These are phyloP conservation scores for Leptinotarsa lineolata DNA, from an alignment of 1,140 invertebrate genomes.

Conservation along the genomic window DNA sequence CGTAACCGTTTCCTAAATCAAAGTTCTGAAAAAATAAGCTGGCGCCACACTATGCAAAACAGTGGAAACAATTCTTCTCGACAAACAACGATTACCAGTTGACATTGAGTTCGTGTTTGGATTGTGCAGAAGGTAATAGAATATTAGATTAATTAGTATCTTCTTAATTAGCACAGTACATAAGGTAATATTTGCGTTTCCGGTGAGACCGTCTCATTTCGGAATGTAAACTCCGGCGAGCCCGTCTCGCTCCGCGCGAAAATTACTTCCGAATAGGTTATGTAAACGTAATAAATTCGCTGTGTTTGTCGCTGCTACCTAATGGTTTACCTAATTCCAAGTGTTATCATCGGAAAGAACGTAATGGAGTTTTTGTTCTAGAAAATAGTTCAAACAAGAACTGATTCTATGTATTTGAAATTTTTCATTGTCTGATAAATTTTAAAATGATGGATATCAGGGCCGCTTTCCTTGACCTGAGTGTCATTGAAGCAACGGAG, in stretches of 20 bases:
- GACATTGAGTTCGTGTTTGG: conserved; percentile 6
- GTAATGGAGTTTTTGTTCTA: neutral
- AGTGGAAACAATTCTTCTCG: conserved; percentile 1
- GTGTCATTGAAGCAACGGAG: no score
- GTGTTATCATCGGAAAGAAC: neutral
- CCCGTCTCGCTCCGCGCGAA: conserved; percentile 20
- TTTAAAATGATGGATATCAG: no score
- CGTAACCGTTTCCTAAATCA: no score
- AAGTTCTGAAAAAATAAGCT: no score
- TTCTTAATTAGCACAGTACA: conserved; percentile 47
- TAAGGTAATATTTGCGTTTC: conserved; percentile 48
- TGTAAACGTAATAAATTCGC: conserved; percentile 34
- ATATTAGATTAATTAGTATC: conserved; percentile 48
- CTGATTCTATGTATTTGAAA: no score
- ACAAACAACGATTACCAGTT: neutral
- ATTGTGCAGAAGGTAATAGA: conserved; percentile 38
- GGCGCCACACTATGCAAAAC: neutral
- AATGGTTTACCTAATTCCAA: conserved; percentile 17
- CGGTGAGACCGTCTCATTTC: conserved; percentile 37
- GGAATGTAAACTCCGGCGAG: conserved; percentile 32
- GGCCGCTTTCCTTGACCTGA: no score
- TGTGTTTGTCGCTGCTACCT: conserved; percentile 22
- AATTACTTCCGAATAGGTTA: conserved; percentile 39
- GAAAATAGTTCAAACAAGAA: neutral
- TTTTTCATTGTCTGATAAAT: no score